Evolutionary conservation across 1,140 invertebrate species (phyloP).

Genomic region (Acromyrmex charruanus): DNA sequence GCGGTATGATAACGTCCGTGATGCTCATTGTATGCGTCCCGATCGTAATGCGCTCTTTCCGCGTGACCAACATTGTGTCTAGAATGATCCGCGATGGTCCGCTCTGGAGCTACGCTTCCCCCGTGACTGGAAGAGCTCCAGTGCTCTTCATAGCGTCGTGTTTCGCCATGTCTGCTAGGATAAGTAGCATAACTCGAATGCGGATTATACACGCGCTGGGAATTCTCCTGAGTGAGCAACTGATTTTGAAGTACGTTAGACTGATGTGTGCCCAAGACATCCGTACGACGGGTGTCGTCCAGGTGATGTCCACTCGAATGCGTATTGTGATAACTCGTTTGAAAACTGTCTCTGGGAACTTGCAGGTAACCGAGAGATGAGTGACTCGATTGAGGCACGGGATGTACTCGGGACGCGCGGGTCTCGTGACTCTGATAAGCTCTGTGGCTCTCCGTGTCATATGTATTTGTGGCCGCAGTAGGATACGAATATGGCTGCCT

Average conservation of each 20-base stretch:
- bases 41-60: slow-evolving; percentile 40
- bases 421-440: slow-evolving; percentile 49
- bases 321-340: slow-evolving; percentile 12
- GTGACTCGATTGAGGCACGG: slow-evolving; percentile 28
- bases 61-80: not conserved
- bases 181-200: not conserved
- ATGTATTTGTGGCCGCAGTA: not conserved
- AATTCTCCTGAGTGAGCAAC: slow-evolving; percentile 3
- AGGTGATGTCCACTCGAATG: not conserved
- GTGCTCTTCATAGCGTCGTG: slow-evolving; percentile 69
- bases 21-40: slow-evolving; percentile 35
- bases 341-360: slow-evolving; percentile 18
- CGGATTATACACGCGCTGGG: slow-evolving; percentile 5
- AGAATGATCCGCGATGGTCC: not conserved
- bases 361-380: slow-evolving; percentile 23
- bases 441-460: slow-evolving; percentile 42
- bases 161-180: slow-evolving; percentile 18
- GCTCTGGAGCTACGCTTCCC: slow-evolving; percentile 53
- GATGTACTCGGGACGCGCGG: slow-evolving; percentile 18
- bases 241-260: slow-evolving; percentile 33
- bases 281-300: slow-evolving; percentile 9
- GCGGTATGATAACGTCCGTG: not conserved
- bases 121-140: slow-evolving; percentile 69
- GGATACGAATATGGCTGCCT: slow-evolving; percentile 38
- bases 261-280: slow-evolving; percentile 28